Evolutionary conservation across 2,888 invertebrate species (phyloP).

Genomic region (Elysia crispata): DNA sequence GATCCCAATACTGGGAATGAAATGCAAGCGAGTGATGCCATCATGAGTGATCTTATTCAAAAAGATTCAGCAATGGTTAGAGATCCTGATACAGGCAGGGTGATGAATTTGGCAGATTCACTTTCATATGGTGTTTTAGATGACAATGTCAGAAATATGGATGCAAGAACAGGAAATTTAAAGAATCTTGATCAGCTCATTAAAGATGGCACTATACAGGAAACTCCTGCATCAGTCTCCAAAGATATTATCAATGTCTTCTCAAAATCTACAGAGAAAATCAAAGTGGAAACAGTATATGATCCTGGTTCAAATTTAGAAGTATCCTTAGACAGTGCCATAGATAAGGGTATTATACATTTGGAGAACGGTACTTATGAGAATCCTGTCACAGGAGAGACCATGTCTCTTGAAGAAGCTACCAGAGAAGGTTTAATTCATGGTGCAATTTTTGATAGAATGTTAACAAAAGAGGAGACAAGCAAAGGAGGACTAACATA

Average conservation of each 20-base stretch:
- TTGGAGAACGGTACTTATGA: conserved; percentile 84
- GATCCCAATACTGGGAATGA: conserved; percentile 89
- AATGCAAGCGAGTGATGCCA: conserved; percentile 88
- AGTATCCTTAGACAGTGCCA: conserved; percentile 63
- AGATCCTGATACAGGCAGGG: conserved; percentile 52
- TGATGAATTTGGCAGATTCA: conserved; percentile 87
- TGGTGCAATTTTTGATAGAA: conserved; percentile 64
- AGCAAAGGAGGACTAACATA: conserved; percentile 64
- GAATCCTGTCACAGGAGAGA: conserved; percentile 90
- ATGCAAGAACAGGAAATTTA: conserved; percentile 53
- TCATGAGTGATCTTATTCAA: conserved; percentile 75
- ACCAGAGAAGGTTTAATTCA: conserved; percentile 84
- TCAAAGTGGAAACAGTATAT: conserved; percentile 64
- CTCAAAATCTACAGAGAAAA: conserved; percentile 63
- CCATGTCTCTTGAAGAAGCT: conserved; percentile 89
- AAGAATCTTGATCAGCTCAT: conserved; percentile 64
- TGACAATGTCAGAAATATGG: conserved; percentile 50
- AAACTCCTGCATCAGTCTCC: conserved; percentile 84
- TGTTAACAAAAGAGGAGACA: conserved; percentile 64
- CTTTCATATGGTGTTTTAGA: conserved; percentile 77
- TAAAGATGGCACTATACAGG: conserved; percentile 76
- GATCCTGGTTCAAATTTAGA: conserved; percentile 62
- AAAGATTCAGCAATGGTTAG: conserved; percentile 63
- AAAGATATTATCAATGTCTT: conserved; percentile 57
- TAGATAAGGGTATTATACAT: conserved; percentile 72